Evolutionary conservation across 2,113 vertebrate species (phyloP).

Genomic region (Nesoenas mayeri): DNA sequence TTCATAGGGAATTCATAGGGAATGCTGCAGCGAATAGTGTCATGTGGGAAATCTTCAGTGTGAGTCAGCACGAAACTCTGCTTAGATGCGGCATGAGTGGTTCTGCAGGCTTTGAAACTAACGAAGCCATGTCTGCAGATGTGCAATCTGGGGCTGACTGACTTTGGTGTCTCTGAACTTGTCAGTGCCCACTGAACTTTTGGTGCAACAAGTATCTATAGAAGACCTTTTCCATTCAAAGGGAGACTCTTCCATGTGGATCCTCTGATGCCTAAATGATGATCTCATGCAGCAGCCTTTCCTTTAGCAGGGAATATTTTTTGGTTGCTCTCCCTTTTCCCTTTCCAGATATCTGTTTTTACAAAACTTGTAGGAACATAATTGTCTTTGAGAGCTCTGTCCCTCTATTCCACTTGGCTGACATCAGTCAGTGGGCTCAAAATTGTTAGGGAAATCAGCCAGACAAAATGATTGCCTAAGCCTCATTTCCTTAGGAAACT

Average conservation of each 20-base stretch:
- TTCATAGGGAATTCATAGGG: background rate
- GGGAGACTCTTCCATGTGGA: background rate
- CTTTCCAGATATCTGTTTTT: background rate
- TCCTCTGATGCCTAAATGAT: background rate
- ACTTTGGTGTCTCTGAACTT: background rate
- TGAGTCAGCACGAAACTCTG: background rate
- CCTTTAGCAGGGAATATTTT: background rate
- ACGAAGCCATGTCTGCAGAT: background rate
- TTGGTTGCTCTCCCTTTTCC: background rate
- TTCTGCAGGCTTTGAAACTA: background rate
- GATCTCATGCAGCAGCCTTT: background rate
- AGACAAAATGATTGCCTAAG: conserved; percentile 45
- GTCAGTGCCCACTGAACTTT: background rate
- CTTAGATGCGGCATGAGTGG: background rate
- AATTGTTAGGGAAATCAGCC: conserved; percentile 23
- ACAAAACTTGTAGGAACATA: background rate
- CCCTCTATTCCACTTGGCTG: conserved; percentile 8
- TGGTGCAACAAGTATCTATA: background rate
- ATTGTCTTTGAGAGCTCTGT: background rate
- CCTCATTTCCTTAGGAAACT: conserved; percentile 41
- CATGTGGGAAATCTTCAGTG: conserved; percentile 1
- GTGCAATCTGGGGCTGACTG: background rate
- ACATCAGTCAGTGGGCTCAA: conserved; percentile 15
- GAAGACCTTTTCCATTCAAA: background rate
- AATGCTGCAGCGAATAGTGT: background rate